Evolutionary conservation across 2,797 vertebrate genomes (phyloP).

Genomic region (Microhierax caerulescens): DNA sequence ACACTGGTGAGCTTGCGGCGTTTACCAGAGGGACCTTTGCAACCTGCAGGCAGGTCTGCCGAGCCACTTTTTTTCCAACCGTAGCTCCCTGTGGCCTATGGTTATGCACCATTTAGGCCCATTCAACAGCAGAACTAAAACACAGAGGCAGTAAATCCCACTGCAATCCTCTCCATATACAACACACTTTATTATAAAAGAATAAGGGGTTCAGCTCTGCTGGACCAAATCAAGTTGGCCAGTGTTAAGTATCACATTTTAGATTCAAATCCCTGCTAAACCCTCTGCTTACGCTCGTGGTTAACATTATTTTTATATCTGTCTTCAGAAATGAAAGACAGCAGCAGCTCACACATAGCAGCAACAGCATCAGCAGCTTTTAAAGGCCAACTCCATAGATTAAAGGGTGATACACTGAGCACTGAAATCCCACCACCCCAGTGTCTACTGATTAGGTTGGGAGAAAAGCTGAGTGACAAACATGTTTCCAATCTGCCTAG

Average conservation of each 20-base stretch:
- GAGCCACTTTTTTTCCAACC: neutral
- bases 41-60: neutral
- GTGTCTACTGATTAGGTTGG: conserved; percentile 74
- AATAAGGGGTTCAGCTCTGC: conserved; percentile 75
- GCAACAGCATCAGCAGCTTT: conserved; percentile 55
- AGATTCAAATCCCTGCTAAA: conserved; percentile 79
- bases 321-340: conserved; percentile 74
- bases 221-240: conserved; percentile 74
- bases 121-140: conserved; percentile 55
- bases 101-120: conserved; percentile 24
- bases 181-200: conserved; percentile 67
- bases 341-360: conserved; percentile 51
- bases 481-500: conserved; percentile 77
- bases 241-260: conserved; percentile 72
- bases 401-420: conserved; percentile 70
- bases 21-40: neutral
- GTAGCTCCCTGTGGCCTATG: neutral
- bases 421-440: conserved; percentile 56
- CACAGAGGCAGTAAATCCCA: conserved; percentile 60
- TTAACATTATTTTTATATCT: conserved; percentile 75
- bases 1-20: neutral
- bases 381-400: conserved; percentile 69
- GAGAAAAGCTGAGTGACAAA: conserved; percentile 80
- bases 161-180: conserved; percentile 48
- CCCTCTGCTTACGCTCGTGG: conserved; percentile 62